A percentile compares a stretch with the other conserved stretches of the same genome.
phyloP scores from a whole-genome alignment of 64 coral and sea anemone species.

The Porites lutea region DNA sequence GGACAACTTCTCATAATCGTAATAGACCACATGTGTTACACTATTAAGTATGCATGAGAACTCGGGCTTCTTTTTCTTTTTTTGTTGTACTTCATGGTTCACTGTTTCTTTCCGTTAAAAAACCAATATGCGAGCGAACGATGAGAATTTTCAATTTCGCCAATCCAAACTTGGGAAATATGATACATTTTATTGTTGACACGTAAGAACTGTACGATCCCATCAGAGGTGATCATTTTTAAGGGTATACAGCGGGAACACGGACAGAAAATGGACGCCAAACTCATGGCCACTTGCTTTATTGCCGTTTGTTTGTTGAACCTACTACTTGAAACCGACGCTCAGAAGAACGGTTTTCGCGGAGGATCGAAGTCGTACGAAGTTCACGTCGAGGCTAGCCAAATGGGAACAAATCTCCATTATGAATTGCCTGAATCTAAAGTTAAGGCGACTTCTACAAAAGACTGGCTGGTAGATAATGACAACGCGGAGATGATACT shows the following conservation, averaged over 20 bases:
- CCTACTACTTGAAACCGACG: neutral
- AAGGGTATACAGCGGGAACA: neutral
- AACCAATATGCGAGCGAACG: neutral
- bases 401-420: conserved; percentile 82
- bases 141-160: neutral
- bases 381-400: conserved; percentile 82
- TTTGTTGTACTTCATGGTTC: neutral
- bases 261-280: neutral
- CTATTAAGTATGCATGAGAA: conserved; percentile 42
- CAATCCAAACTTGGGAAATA: too few relatives aligned
- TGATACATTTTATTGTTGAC: neutral
- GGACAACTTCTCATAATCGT: neutral
- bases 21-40: conserved; percentile 23
- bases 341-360: conserved; percentile 75
- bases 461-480: conserved; percentile 92
- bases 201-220: neutral
- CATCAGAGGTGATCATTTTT: neutral
- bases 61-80: neutral
- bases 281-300: neutral
- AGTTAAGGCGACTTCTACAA: conserved; percentile 69
- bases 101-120: neutral
- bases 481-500: conserved; percentile 90
- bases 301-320: neutral
- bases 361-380: conserved; percentile 84
- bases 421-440: conserved; percentile 88